phyloP scores from a whole-genome alignment of 2,888 invertebrate genomes.

The Chrysolina haemoptera region DNA sequence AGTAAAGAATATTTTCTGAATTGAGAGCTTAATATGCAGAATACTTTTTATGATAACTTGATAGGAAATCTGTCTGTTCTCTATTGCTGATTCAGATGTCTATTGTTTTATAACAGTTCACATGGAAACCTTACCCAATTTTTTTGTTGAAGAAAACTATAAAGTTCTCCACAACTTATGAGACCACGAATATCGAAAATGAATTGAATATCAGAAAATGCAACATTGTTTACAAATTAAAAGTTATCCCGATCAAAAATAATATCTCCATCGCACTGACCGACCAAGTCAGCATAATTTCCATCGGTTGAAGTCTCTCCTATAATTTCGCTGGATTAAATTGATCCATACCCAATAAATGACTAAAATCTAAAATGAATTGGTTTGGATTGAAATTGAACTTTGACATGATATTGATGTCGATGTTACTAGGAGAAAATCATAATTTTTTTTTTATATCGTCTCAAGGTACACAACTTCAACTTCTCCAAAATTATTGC shows the following conservation, averaged over 20 bases:
- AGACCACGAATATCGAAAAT: not conserved
- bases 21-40: too few species aligned
- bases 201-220: not conserved
- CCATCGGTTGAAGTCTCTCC: not conserved
- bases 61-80: too few species aligned
- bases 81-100: too few species aligned
- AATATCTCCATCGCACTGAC: slow-evolving; percentile 17
- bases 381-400: slow-evolving; percentile 11
- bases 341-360: slow-evolving; percentile 7
- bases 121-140: too few species aligned
- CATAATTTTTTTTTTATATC: not conserved
- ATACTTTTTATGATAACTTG: too few species aligned
- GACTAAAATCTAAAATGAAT: slow-evolving; percentile 6
- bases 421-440: not conserved
- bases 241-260: not conserved
- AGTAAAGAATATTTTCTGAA: too few species aligned
- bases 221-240: not conserved
- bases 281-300: slow-evolving; percentile 3
- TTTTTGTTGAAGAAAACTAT: too few species aligned
- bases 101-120: too few species aligned
- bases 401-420: slow-evolving; percentile 1
- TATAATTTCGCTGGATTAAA: slow-evolving; percentile 7
- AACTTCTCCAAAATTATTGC: too few species aligned
- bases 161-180: not conserved
- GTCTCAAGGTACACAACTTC: too few species aligned